Conservation (phyloP, 1,140 invertebrate species). For the Apis mellifera region DNA sequence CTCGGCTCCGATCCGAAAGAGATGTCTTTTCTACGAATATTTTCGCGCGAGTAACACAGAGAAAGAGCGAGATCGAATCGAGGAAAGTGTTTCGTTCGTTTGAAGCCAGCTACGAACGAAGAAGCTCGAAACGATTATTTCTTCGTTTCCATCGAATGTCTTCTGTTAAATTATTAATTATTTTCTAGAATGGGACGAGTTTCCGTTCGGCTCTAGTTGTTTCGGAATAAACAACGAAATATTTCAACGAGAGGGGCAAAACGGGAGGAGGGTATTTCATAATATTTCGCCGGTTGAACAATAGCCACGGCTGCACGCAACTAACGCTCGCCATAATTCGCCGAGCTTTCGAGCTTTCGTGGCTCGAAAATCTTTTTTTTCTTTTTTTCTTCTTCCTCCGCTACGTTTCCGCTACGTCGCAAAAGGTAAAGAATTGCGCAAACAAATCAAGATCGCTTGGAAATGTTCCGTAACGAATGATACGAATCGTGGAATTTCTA, state of each 20-base stretch:
- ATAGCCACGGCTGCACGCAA: neutral
- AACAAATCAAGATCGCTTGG: neutral
- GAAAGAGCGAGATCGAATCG: neutral
- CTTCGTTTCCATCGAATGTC: slow-evolving; percentile 23
- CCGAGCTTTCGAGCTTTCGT: neutral
- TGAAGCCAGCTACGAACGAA: neutral
- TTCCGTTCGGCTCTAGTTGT: slow-evolving; percentile 25
- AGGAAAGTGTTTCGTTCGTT: slow-evolving; percentile 5
- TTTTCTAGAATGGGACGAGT: neutral
- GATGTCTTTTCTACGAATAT: too few species aligned
- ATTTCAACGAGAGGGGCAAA: neutral
- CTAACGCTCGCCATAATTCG: neutral
- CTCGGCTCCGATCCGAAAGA: too few species aligned
- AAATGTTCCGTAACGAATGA: too few species aligned
- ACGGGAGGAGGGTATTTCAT: neutral
- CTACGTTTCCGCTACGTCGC: too few species aligned
- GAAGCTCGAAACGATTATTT: slow-evolving; percentile 18
- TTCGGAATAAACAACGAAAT: slow-evolving; percentile 30
- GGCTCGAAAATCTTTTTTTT: neutral
- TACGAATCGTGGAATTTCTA: too few species aligned
- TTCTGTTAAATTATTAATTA: slow-evolving; percentile 30
- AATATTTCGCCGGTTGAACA: slow-evolving; percentile 20
- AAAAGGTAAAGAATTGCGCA: neutral
- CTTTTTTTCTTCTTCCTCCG: too few species aligned
- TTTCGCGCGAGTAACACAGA: neutral